These are phyloP conservation scores for Sus scrofa DNA, from an alignment of 2,113 vertebrate species.

Conservation along the genomic window T2T-Sscrofa CM000819.6:7411501-7412000, in stretches of 20 bases:
- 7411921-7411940: neutral
- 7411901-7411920: neutral
- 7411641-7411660: slow-evolving; percentile 19
- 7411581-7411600: neutral
- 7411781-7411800: neutral
- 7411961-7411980: neutral
- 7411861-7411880: accelerated
- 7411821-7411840: neutral
- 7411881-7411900: neutral
- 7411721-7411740: neutral
- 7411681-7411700: neutral
- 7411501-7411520: neutral
- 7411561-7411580: neutral
- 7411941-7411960: neutral
- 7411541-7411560: neutral
- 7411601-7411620: neutral
- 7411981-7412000: neutral
- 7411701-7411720: neutral
- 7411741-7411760: neutral
- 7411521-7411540: neutral
- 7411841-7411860: too few relatives aligned
- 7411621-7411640: neutral
- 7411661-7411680: neutral
- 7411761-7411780: neutral
- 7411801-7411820: accelerated